phyloP scores from a whole-genome alignment of 2,888 invertebrate species.

The Acleris cristana region DNA sequence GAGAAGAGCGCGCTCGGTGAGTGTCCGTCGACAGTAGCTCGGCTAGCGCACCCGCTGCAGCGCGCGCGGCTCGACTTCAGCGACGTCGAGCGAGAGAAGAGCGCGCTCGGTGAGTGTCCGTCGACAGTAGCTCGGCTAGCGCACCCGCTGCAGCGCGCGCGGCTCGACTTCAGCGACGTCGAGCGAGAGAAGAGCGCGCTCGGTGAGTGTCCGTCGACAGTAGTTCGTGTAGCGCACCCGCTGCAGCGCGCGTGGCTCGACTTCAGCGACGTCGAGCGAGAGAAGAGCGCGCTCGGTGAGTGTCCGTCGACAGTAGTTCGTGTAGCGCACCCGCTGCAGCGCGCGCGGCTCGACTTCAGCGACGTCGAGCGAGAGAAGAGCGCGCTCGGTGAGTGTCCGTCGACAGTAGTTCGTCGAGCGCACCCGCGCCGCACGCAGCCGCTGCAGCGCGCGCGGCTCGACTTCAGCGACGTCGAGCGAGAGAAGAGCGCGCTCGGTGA shows the following conservation, averaged over 20 bases:
- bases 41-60: conserved; percentile 62
- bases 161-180: conserved; percentile 88
- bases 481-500: conserved; percentile 85
- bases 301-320: neutral
- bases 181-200: conserved; percentile 86
- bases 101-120: conserved; percentile 75
- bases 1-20: conserved; percentile 85
- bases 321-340: conserved; percentile 62
- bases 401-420: conserved; percentile 36
- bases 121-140: neutral
- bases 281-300: conserved; percentile 84
- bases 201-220: conserved; percentile 59
- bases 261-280: conserved; percentile 88
- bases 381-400: conserved; percentile 73
- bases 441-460: conserved; percentile 77
- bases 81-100: conserved; percentile 88
- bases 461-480: conserved; percentile 88
- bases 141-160: conserved; percentile 64
- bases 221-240: conserved; percentile 48
- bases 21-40: conserved; percentile 35
- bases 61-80: conserved; percentile 85
- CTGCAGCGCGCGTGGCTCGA: conserved; percentile 82
- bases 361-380: conserved; percentile 89
- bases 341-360: conserved; percentile 85
- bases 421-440: conserved; percentile 49